Conservation (phyloP, 2,888 invertebrate genomes). For the Tortricodes alternella region DNA sequence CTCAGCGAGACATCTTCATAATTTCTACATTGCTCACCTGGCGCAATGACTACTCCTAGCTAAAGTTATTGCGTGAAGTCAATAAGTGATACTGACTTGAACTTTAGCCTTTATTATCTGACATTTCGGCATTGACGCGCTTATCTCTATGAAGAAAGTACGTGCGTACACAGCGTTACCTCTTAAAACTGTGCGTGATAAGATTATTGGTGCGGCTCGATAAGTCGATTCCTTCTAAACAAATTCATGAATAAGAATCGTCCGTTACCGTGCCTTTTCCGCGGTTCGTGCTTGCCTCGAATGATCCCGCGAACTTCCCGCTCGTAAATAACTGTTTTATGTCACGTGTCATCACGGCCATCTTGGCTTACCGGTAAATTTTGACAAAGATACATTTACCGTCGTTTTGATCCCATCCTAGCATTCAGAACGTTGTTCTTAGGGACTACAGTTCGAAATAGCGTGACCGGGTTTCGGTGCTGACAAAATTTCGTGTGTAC, state of each 20-base stretch:
- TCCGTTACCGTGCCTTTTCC: conserved; percentile 63
- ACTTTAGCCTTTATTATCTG: conserved; percentile 8
- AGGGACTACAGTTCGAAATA: conserved; percentile 59
- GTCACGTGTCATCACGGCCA: conserved; percentile 77
- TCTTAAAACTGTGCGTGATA: conserved; percentile 7
- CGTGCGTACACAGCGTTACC: not conserved
- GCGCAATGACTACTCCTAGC: too few relatives aligned
- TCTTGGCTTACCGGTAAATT: conserved; percentile 64
- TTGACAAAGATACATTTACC: conserved; percentile 50
- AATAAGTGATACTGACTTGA: not conserved
- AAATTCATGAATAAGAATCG: conserved; percentile 73
- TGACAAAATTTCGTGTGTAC: conserved; percentile 43
- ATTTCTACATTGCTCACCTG: not conserved
- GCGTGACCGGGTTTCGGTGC: conserved; percentile 37
- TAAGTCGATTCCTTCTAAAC: conserved; percentile 56
- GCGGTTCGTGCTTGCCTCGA: conserved; percentile 75
- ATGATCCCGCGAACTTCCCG: conserved; percentile 77
- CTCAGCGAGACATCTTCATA: too few relatives aligned
- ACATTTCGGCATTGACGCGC: not conserved
- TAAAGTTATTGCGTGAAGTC: not conserved
- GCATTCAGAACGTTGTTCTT: conserved; percentile 48
- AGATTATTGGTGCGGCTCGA: conserved; percentile 8
- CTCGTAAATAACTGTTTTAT: conserved; percentile 75
- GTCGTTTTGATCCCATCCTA: conserved; percentile 40
- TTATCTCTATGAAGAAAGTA: conserved; percentile 23